Evolutionary conservation across 2,888 invertebrate genomes (phyloP).

Genomic region (Globia sparganii): DNA sequence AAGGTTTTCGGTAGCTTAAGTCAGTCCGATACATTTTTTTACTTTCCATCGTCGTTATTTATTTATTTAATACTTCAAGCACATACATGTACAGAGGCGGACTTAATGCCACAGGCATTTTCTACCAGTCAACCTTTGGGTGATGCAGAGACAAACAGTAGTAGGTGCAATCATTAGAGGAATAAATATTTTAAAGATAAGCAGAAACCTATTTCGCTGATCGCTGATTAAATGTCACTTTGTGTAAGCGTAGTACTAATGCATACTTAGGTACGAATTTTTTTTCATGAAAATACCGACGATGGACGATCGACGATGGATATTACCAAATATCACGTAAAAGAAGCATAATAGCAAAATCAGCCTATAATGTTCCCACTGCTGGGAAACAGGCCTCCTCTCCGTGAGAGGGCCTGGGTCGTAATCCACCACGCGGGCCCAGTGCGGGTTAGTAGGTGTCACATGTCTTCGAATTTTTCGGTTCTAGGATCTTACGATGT

Average conservation of each 20-base stretch:
- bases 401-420: not conserved
- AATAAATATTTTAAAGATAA: too few relatives aligned
- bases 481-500: not conserved
- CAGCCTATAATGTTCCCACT: not conserved
- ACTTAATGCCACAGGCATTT: too few relatives aligned
- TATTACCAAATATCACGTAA: not conserved
- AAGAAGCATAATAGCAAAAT: too few relatives aligned
- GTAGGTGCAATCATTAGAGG: too few relatives aligned
- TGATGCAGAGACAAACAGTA: too few relatives aligned
- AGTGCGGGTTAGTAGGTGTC: not conserved
- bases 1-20: not conserved
- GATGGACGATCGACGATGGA: too few relatives aligned
- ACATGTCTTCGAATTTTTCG: not conserved
- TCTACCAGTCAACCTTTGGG: too few relatives aligned
- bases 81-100: too few relatives aligned
- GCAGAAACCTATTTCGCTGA: too few relatives aligned
- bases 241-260: not conserved
- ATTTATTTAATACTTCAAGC: too few relatives aligned
- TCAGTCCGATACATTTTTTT: not conserved
- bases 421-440: not conserved
- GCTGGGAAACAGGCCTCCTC: not conserved
- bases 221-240: not conserved
- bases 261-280: too few relatives aligned
- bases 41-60: not conserved
- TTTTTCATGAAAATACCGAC: too few relatives aligned